phyloP scores from a whole-genome alignment of 2,113 vertebrate species.

The Ophiodon elongatus region DNA sequence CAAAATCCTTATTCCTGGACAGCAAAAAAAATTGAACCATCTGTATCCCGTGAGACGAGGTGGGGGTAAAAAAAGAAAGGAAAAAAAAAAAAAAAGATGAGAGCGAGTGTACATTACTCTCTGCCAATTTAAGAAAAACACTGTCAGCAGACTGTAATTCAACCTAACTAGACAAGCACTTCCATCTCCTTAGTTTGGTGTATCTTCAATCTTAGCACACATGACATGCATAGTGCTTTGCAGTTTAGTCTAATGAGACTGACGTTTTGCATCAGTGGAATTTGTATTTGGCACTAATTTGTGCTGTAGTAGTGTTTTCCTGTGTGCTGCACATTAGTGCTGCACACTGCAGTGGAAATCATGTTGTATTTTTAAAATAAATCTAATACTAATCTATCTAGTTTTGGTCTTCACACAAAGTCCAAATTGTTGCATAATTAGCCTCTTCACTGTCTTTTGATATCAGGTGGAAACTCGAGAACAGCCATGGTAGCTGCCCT shows the following conservation, averaged over 20 bases:
- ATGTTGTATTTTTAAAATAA: background rate
- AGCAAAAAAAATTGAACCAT: slow-evolving; percentile 3
- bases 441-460: background rate
- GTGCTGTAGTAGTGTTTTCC: background rate
- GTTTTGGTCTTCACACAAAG: background rate
- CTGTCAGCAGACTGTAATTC: slow-evolving; percentile 70
- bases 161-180: slow-evolving; percentile 52
- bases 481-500: slow-evolving; percentile 99
- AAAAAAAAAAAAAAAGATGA: slow-evolving; percentile 16
- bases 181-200: background rate
- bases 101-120: slow-evolving; percentile 43
- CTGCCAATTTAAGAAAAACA: slow-evolving; percentile 58
- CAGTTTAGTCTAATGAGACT: slow-evolving; percentile 3
- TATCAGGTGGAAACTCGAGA: slow-evolving; percentile 92
- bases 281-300: background rate
- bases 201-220: slow-evolving; percentile 21
- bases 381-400: background rate
- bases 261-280: slow-evolving; percentile 6
- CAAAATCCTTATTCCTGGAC: background rate
- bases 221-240: background rate
- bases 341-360: background rate
- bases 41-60: slow-evolving; percentile 23
- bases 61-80: slow-evolving; percentile 7
- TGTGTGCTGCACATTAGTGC: background rate
- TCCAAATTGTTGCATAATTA: background rate